Conservation (phyloP, 2,797 vertebrate species). For the Monodelphis domestica region DNA sequence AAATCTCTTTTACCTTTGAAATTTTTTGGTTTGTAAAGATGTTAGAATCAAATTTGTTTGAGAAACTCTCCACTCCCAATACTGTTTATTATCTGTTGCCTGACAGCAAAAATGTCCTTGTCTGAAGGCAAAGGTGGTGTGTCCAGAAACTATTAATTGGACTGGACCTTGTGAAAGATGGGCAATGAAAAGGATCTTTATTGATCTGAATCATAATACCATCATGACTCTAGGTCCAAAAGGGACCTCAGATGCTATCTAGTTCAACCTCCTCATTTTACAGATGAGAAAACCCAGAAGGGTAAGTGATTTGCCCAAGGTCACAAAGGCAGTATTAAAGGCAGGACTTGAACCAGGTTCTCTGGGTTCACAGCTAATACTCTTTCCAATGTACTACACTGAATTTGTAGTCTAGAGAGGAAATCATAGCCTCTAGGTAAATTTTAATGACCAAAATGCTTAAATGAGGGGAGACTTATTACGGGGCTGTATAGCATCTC, state of each 20-base stretch:
- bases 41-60: background rate
- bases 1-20: background rate
- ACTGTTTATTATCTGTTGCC: background rate
- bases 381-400: background rate
- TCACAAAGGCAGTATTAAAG: background rate
- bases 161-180: background rate
- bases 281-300: background rate
- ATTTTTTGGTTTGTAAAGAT: background rate
- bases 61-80: background rate
- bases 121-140: background rate
- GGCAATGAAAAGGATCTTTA: background rate
- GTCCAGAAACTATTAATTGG: background rate
- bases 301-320: background rate
- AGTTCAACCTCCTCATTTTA: background rate
- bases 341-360: background rate
- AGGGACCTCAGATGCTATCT: background rate
- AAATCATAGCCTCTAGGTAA: background rate
- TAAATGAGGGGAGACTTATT: background rate
- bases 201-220: background rate
- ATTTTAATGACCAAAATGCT: background rate
- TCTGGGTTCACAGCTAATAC: background rate
- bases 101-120: background rate
- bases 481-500: background rate
- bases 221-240: background rate
- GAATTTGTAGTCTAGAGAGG: background rate